Conservation (phyloP, 2,888 invertebrate genomes). For the Chironomus riparius region DNA sequence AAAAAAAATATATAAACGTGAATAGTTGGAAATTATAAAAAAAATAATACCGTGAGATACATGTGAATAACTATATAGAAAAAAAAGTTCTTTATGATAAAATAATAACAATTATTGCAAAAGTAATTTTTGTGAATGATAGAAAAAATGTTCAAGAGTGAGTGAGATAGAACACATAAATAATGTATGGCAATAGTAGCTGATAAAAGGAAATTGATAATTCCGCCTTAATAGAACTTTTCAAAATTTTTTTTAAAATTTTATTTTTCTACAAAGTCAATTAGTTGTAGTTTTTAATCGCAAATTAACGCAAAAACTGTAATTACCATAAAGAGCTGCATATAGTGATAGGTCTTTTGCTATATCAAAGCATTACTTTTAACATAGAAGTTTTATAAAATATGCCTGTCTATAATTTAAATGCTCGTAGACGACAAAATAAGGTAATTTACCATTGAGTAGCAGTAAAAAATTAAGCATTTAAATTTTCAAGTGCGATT, state of each 20-base stretch:
- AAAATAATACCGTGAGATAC: too few relatives aligned
- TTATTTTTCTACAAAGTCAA: slow-evolving; percentile 2
- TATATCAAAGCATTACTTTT: too few relatives aligned
- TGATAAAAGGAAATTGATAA: slow-evolving; percentile 25
- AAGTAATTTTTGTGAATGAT: not conserved
- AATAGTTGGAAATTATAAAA: too few relatives aligned
- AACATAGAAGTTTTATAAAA: not conserved
- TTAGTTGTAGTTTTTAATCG: not conserved
- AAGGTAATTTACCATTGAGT: slow-evolving; percentile 23
- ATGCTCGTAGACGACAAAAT: slow-evolving; percentile 23
- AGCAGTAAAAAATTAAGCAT: not conserved
- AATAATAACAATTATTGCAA: too few relatives aligned
- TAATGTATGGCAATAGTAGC: not conserved
- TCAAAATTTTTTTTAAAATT: too few relatives aligned
- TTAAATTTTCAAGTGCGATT: slow-evolving; percentile 13
- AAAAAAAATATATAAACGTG: too few relatives aligned
- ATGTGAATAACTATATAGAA: not conserved
- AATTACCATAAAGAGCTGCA: too few relatives aligned
- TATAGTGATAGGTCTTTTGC: too few relatives aligned
- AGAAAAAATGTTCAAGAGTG: not conserved
- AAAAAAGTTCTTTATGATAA: not conserved
- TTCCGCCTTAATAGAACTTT: slow-evolving; percentile 5
- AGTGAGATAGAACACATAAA: not conserved
- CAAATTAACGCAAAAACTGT: not conserved
- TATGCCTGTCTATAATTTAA: slow-evolving; percentile 26